A percentile compares a stretch with the other conserved stretches of the same genome.
phyloP scores from a whole-genome alignment of 1,140 invertebrate genomes.

The Littorina saxatilis region DNA sequence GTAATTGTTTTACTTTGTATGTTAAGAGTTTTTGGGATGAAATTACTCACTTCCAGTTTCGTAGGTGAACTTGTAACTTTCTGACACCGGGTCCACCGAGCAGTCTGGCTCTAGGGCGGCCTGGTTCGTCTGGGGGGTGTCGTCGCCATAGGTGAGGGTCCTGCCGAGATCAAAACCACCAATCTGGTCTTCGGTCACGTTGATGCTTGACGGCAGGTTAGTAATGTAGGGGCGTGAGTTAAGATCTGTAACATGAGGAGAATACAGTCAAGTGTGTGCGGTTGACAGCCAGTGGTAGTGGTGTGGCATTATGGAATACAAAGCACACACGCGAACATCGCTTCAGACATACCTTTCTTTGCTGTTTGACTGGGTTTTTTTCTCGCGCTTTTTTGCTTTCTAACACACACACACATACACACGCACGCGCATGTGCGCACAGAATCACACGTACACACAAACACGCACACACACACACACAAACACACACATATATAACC shows the following conservation, averaged over 20 bases:
- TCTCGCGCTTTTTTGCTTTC: neutral
- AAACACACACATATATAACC: no score
- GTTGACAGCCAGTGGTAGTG: neutral
- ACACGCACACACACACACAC: no score
- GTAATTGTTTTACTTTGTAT: no score
- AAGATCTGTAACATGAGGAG: conserved; percentile 27
- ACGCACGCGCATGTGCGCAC: neutral
- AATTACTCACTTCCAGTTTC: conserved; percentile 16
- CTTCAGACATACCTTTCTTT: neutral
- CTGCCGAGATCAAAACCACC: neutral
- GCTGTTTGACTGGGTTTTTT: neutral
- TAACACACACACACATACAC: no score
- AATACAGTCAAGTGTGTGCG: no score
- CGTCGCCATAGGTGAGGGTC: conserved; percentile 27
- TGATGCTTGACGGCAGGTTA: conserved; percentile 29
- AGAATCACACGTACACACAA: no score
- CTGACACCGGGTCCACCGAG: conserved; percentile 20
- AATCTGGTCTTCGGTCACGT: conserved; percentile 13
- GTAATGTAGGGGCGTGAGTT: conserved; percentile 22
- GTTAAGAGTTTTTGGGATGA: no score
- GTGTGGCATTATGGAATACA: neutral
- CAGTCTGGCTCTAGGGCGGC: conserved; percentile 15
- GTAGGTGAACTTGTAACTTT: conserved; percentile 32
- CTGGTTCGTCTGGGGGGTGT: neutral
- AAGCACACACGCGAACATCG: neutral